Conservation (phyloP, 2,113 vertebrate genomes). For the Percopsis transmontana region DNA sequence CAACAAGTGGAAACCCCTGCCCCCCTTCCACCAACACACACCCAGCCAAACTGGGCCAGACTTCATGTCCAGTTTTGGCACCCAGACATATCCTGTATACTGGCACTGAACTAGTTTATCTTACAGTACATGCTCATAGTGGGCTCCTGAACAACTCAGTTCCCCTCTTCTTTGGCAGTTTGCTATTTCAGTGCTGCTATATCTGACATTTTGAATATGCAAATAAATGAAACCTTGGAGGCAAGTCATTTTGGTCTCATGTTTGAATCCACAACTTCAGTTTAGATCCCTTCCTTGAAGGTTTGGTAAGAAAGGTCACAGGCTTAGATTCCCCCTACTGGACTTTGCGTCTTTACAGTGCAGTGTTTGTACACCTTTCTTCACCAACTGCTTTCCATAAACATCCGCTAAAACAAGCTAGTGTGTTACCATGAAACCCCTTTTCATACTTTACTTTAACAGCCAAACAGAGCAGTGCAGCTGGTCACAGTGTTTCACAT, state of each 20-base stretch:
- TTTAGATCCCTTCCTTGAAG: neutral
- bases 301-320: constrained; percentile 4
- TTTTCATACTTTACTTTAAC: constrained; percentile 17
- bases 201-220: neutral
- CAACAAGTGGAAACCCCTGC: constrained; percentile 15
- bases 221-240: neutral
- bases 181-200: neutral
- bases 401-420: neutral
- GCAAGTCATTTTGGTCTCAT: neutral
- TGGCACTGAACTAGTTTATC: neutral
- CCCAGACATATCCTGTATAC: neutral
- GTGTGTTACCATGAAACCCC: constrained; percentile 19
- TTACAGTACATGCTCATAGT: no score
- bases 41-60: constrained; percentile 25
- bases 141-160: neutral
- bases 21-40: neutral
- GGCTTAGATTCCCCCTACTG: constrained; percentile 12
- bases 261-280: neutral
- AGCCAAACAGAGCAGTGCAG: constrained; percentile 10
- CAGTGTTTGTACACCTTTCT: constrained; percentile 15
- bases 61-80: neutral
- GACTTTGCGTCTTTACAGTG: constrained; percentile 9
- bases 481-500: constrained; percentile 4
- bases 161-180: neutral
- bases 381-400: neutral